Evolutionary conservation across 2,797 vertebrate genomes (phyloP), one percentile per base, ranked within the genome.

Genomic region (Sebastes vulpes): DNA sequence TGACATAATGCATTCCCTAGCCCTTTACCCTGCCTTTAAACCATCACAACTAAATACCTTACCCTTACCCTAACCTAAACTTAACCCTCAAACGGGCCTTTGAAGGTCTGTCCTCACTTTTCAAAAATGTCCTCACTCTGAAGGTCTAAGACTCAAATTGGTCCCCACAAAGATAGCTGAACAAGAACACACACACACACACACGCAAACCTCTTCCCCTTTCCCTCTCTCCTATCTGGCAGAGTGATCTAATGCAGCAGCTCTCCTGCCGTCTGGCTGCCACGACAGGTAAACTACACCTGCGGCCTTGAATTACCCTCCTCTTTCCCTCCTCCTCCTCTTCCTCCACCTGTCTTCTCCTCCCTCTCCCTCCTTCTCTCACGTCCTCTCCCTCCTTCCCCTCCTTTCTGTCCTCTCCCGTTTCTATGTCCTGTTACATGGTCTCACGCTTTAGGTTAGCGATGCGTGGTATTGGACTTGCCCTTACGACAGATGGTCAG

Each of bases 211-310:
- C 54, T 68, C 59, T 68, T 9, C 65, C 23, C 61, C 9, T 57
- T 54, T n/a, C 60, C 21, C n/a, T 68, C 67, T 72, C 66, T 74
- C n/a, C 66, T 92, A 92, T 92, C 90, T 89, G 87, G 72, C 54
- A 68, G 83, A 81, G 87, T 82, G 87, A 95, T 94, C 93, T 92
- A 90, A 92, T 66, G 86, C 89, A 93, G 93, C 87, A 85, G 85
- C 85, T 90, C 89, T 92, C 84, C 80, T 89, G 89, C 90, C 23
- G 86, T 92, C 87, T 92, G 89, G 92, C 87, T 90, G 91, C 91
- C 88, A 90, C 66, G 77, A 81, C 88, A 91, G 92, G 95, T 95
- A 95, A 96, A 89, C 89, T 93, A 94, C 94, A 94, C 94, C 94
- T 86, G 67, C 18, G 72, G 91, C 95, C 94, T 96, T 95, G 84